phyloP scores from a whole-genome alignment of 2,113 vertebrate genomes.

The Verasper variegatus region DNA sequence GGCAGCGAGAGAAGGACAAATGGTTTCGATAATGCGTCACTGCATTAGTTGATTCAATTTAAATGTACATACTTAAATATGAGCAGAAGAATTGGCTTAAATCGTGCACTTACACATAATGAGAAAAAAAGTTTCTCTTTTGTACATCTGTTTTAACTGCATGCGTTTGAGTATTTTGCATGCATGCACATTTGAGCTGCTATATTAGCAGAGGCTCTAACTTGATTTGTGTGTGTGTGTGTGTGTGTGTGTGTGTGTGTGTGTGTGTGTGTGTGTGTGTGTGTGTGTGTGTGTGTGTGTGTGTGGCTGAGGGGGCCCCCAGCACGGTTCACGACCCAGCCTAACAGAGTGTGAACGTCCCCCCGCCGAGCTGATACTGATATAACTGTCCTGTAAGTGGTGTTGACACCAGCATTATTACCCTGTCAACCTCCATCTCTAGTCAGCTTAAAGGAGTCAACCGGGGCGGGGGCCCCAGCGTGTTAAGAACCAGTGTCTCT shows the following conservation, averaged over 20 bases:
- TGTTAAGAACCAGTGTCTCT: slow-evolving; percentile 69
- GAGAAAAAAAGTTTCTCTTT: slow-evolving; percentile 7
- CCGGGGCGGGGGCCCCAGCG: slow-evolving; percentile 49
- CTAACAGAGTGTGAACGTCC: slow-evolving; percentile 81
- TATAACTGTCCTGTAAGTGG: slow-evolving; percentile 81
- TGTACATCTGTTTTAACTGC: slow-evolving; percentile 1
- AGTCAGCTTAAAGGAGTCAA: slow-evolving; percentile 76
- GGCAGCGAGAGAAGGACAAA: neutral
- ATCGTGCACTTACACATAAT: neutral
- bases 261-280: slow-evolving; percentile 27
- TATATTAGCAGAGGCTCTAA: slow-evolving; percentile 34
- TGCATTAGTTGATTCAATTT: slow-evolving; percentile 15
- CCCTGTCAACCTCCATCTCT: slow-evolving; percentile 80
- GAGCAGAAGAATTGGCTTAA: neutral
- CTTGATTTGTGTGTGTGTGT: neutral
- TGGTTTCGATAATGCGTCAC: neutral
- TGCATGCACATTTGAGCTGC: slow-evolving; percentile 6
- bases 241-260: slow-evolving; percentile 34
- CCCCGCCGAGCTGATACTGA: slow-evolving; percentile 79
- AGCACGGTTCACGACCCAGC: slow-evolving; percentile 73
- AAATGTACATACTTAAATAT: slow-evolving; percentile 1
- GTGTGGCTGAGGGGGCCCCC: slow-evolving; percentile 59
- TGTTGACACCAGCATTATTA: slow-evolving; percentile 81
- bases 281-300: slow-evolving; percentile 25
- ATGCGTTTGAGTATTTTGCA: neutral